Evolutionary conservation across 2,888 invertebrate genomes (phyloP), one percentile per base, ranked within the genome.

Genomic region (Spilarctia lutea): DNA sequence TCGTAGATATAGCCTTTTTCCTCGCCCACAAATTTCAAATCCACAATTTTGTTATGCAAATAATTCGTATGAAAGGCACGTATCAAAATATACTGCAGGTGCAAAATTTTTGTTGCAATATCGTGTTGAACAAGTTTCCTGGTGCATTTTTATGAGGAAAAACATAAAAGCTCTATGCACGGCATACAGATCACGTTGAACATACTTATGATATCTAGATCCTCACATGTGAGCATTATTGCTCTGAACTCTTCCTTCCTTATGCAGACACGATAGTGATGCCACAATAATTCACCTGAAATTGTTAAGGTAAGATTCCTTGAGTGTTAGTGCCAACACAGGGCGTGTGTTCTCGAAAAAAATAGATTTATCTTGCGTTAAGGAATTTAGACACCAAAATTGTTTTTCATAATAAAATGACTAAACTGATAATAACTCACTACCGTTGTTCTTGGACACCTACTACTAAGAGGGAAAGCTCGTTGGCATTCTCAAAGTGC

Each of bases 91-190:
- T 65, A 68, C 67, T 71, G 69, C 68, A 68, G 73, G 72, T 73
- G 67, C 45, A 73, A 71, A 73, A 68, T 67, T 78, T 75, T 71
- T 42, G 30, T 27, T 67, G 63, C 30, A 71, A 76, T 70, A 79
- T 81, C 48, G 65, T 65, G 42, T 75, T 76, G 74, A 60, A 75
- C 63, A 68, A 75, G 60, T 71, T 77, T 76, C 68, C 73, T 30
- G 56, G 68, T 83, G 78, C 78, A 76, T 76, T 75, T 80, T 79
- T 79, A 83, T 71, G 63, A 79, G 79, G 71, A 68, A 77, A 74
- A 81, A 56, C 65, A 75, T 69, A 63, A 77, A 72, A 65, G 42
- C 48, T 35, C 66, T 45, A 67, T 76, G 76, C 76, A 73, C 35
- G 65, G 39, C 70, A 48, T 73, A 48, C 11, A 63, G 52, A 75